Evolutionary conservation across 2,888 invertebrate species (phyloP).

Genomic region (Eueremaeus valkanovi): DNA sequence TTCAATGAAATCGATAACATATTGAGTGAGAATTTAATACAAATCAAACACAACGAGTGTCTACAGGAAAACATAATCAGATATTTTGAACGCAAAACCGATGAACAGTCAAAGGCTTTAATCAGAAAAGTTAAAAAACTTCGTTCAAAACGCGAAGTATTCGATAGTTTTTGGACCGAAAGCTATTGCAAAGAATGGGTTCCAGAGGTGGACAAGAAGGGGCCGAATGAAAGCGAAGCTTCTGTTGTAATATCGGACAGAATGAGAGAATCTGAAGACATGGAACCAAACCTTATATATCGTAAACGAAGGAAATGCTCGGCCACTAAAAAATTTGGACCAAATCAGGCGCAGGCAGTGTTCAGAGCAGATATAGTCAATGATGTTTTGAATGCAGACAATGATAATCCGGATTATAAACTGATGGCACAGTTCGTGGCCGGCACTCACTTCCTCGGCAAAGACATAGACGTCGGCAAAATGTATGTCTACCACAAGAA

Average conservation of each 20-base stretch:
- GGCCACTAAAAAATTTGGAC: slow-evolving; percentile 38
- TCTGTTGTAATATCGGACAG: slow-evolving; percentile 14
- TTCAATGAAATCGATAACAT: slow-evolving; percentile 44
- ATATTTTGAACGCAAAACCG: slow-evolving; percentile 37
- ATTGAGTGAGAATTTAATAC: slow-evolving; percentile 30
- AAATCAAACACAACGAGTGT: slow-evolving; percentile 36
- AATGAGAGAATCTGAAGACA: slow-evolving; percentile 3
- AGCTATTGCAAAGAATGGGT: slow-evolving; percentile 43
- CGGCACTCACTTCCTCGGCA: slow-evolving; percentile 44
- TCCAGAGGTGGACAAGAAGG: background rate
- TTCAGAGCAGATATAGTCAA: slow-evolving; percentile 40
- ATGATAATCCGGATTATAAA: slow-evolving; percentile 44
- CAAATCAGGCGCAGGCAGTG: slow-evolving; percentile 29
- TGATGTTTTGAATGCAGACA: slow-evolving; percentile 42
- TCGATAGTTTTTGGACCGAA: slow-evolving; percentile 42
- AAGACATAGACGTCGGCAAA: slow-evolving; percentile 45
- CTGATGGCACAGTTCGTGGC: slow-evolving; percentile 44
- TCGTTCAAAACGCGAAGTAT: slow-evolving; percentile 35
- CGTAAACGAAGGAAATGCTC: slow-evolving; percentile 28
- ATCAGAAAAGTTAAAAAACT: slow-evolving; percentile 11
- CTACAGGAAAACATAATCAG: slow-evolving; percentile 20
- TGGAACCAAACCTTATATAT: slow-evolving; percentile 8
- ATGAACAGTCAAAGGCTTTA: slow-evolving; percentile 35
- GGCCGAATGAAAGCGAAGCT: background rate
- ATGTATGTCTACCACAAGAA: slow-evolving; percentile 44